Percentiles rank a stretch among this genome's conserved stretches.
Evolutionary conservation across 2,797 vertebrate genomes (phyloP).

Genomic region (Arnoldichthys spilopterus): DNA sequence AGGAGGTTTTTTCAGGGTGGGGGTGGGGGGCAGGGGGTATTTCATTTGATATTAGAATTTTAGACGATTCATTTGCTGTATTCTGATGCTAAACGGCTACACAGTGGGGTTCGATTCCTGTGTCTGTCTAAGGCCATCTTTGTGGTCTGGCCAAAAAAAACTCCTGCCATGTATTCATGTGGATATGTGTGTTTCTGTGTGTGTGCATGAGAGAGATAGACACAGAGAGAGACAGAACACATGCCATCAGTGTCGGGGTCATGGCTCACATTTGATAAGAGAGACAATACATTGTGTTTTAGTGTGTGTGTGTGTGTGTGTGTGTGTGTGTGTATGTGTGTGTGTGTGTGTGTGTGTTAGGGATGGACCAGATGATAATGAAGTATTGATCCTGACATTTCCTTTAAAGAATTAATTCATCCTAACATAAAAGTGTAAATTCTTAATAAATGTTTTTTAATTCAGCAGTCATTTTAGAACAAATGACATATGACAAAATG

Average conservation of each 20-base stretch:
- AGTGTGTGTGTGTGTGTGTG: slow-evolving; percentile 1
- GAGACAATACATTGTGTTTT: slow-evolving; percentile 2
- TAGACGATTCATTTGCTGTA: slow-evolving; percentile 49
- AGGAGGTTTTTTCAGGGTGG: slow-evolving; percentile 6
- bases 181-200: slow-evolving; percentile 51
- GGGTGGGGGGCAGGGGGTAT: slow-evolving; percentile 17
- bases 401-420: no score
- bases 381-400: no score
- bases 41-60: slow-evolving; percentile 53
- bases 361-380: no score
- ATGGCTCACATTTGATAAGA: slow-evolving; percentile 15
- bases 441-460: no score
- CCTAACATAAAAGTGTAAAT: no score
- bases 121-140: slow-evolving; percentile 32
- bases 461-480: no score
- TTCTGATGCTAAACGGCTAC: slow-evolving; percentile 54
- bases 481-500: no score
- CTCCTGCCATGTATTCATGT: slow-evolving; percentile 51
- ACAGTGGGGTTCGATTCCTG: slow-evolving; percentile 38
- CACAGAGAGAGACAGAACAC: not conserved
- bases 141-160: slow-evolving; percentile 30
- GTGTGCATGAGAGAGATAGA: slow-evolving; percentile 4
- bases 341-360: no score
- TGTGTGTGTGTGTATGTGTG: not conserved
- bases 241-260: slow-evolving; percentile 30